Conservation (phyloP, 2,113 vertebrate species). For the Natator depressus region DNA sequence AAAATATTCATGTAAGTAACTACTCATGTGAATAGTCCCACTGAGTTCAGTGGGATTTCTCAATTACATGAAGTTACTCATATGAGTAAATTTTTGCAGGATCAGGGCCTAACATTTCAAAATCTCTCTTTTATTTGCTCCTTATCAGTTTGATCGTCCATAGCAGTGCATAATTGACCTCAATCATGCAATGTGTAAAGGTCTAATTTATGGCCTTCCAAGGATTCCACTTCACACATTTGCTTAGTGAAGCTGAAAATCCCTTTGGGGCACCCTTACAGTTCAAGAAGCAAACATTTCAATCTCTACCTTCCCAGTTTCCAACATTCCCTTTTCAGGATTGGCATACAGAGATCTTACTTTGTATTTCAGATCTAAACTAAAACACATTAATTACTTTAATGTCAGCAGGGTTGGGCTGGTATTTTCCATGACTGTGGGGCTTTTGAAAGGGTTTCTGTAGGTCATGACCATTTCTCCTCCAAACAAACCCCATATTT, state of each 20-base stretch:
- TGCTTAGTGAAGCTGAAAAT: conserved; percentile 68
- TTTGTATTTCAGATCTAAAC: conserved; percentile 29
- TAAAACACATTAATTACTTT: conserved; percentile 32
- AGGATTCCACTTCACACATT: conserved; percentile 56
- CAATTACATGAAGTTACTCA: neutral
- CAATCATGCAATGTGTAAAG: neutral
- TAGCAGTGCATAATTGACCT: conserved; percentile 4
- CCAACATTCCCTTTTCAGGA: conserved; percentile 12
- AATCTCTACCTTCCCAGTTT: conserved; percentile 43
- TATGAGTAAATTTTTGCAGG: neutral
- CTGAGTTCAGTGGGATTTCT: conserved; percentile 1
- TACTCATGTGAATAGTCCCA: neutral
- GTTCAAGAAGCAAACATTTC: conserved; percentile 51
- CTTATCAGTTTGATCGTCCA: conserved; percentile 54
- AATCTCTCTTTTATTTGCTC: conserved; percentile 9
- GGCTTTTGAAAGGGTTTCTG: neutral
- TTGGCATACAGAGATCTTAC: conserved; percentile 25
- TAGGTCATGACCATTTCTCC: neutral
- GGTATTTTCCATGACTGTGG: conserved; percentile 38
- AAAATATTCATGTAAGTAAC: neutral
- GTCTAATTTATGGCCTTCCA: conserved; percentile 37
- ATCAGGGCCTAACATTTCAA: neutral
- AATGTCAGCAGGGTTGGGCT: conserved; percentile 21
- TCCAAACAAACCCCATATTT: neutral
- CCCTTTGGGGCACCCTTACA: conserved; percentile 48